A percentile compares a stretch with the other conserved stretches of the same genome.
phyloP scores from a whole-genome alignment of 2,113 vertebrate species.

The Eurystomus gularis region DNA sequence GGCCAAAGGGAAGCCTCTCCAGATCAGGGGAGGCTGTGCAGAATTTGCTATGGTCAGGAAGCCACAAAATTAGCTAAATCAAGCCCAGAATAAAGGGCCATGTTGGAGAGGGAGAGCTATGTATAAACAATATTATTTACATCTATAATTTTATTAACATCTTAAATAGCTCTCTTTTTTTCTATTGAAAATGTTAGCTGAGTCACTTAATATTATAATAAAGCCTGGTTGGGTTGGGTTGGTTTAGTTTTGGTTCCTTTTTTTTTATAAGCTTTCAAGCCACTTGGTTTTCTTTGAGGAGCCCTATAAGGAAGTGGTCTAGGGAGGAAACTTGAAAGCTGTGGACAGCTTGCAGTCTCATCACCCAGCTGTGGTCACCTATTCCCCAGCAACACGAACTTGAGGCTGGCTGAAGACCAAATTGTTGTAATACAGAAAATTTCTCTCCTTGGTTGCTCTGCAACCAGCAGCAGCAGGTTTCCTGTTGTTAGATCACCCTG shows the following conservation, averaged over 20 bases:
- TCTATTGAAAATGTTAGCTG: not conserved
- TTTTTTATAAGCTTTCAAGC: not conserved
- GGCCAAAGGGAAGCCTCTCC: not conserved
- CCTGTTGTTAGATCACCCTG: constrained; percentile 16
- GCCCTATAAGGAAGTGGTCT: not conserved
- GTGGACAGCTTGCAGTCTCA: not conserved
- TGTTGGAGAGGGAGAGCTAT: not conserved
- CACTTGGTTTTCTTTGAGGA: not conserved
- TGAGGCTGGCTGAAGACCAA: not conserved
- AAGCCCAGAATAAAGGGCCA: not conserved
- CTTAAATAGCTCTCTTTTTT: not conserved
- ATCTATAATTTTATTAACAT: not conserved
- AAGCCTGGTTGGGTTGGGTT: not conserved
- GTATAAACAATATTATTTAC: not conserved
- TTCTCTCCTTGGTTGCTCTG: constrained; percentile 32
- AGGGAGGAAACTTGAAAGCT: not conserved
- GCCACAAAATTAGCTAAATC: not conserved
- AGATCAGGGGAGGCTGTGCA: not conserved
- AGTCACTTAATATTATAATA: not conserved
- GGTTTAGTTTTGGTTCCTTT: not conserved
- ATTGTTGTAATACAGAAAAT: not conserved
- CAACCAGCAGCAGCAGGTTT: not conserved
- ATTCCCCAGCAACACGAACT: not conserved
- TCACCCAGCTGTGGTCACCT: not conserved
- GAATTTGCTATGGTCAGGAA: not conserved